phyloP scores from a whole-genome alignment of 2,797 vertebrate species.

The Oophaga sylvatica region DNA sequence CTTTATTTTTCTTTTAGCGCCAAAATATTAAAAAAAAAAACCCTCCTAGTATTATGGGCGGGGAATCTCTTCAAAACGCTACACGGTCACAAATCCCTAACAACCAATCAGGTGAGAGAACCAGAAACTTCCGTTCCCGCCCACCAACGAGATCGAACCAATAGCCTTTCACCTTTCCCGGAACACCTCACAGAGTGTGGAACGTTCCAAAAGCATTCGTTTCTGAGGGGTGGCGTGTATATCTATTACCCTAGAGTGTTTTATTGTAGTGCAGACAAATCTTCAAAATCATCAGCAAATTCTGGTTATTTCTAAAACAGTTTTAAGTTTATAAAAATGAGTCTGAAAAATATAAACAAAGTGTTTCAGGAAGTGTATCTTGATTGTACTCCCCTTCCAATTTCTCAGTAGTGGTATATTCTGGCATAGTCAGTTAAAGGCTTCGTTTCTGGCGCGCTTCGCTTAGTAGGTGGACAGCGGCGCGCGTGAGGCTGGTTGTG shows the following conservation, averaged over 20 bases:
- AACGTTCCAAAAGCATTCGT: slow-evolving; percentile 10
- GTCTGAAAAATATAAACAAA: background rate
- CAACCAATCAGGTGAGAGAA: slow-evolving; percentile 4
- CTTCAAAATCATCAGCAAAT: background rate
- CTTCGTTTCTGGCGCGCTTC: slow-evolving; percentile 13
- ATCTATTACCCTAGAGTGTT: background rate
- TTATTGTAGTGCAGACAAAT: background rate
- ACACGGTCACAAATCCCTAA: background rate
- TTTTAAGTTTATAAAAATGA: background rate
- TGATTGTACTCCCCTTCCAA: background rate
- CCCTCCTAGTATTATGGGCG: slow-evolving; percentile 3
- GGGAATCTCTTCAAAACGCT: slow-evolving; percentile 2
- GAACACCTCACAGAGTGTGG: background rate
- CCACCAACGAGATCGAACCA: background rate
- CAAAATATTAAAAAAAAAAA: slow-evolving; percentile 12
- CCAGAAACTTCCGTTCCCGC: background rate
- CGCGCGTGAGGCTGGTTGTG: too few species aligned
- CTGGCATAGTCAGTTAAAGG: background rate
- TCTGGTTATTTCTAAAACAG: background rate
- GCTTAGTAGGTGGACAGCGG: slow-evolving; percentile 10
- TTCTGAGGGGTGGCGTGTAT: background rate
- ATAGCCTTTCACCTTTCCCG: background rate
- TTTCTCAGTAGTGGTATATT: background rate
- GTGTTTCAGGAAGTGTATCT: background rate
- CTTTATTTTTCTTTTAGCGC: slow-evolving; percentile 20